phyloP scores from a whole-genome alignment of 2,888 invertebrate genomes.

The Arge pagana region DNA sequence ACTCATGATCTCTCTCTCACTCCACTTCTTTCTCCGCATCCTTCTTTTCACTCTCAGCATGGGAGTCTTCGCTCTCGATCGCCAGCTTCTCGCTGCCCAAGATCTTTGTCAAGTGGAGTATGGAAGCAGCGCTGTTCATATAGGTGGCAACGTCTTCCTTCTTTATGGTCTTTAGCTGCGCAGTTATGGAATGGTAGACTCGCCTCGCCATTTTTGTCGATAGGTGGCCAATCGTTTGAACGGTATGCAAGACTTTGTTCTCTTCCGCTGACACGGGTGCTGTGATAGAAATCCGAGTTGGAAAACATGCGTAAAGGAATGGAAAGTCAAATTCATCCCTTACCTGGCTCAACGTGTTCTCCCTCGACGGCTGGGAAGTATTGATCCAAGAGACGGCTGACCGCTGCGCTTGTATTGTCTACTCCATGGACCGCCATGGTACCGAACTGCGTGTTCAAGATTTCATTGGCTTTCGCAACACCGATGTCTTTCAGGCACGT shows the following conservation, averaged over 20 bases:
- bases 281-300: slow-evolving; percentile 48
- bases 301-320: neutral
- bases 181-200: slow-evolving; percentile 72
- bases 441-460: slow-evolving; percentile 72
- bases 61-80: neutral
- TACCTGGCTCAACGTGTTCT: slow-evolving; percentile 58
- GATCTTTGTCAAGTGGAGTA: slow-evolving; percentile 51
- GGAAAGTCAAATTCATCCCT: slow-evolving; percentile 18
- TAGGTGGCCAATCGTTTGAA: slow-evolving; percentile 74
- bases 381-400: slow-evolving; percentile 75
- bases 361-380: slow-evolving; percentile 69
- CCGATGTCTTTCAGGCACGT: slow-evolving; percentile 71
- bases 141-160: slow-evolving; percentile 52
- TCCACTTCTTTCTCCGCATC: slow-evolving; percentile 8
- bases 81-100: slow-evolving; percentile 35
- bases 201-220: slow-evolving; percentile 74
- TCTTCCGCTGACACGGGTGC: slow-evolving; percentile 66
- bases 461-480: slow-evolving; percentile 73
- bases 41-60: neutral
- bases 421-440: slow-evolving; percentile 71
- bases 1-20: too few relatives aligned
- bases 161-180: slow-evolving; percentile 63
- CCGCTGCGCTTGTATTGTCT: slow-evolving; percentile 70
- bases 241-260: slow-evolving; percentile 73
- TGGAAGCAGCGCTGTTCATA: slow-evolving; percentile 50